Evolutionary conservation across 2,797 vertebrate species (phyloP).

Genomic region (Heteromormyrus szaboi): DNA sequence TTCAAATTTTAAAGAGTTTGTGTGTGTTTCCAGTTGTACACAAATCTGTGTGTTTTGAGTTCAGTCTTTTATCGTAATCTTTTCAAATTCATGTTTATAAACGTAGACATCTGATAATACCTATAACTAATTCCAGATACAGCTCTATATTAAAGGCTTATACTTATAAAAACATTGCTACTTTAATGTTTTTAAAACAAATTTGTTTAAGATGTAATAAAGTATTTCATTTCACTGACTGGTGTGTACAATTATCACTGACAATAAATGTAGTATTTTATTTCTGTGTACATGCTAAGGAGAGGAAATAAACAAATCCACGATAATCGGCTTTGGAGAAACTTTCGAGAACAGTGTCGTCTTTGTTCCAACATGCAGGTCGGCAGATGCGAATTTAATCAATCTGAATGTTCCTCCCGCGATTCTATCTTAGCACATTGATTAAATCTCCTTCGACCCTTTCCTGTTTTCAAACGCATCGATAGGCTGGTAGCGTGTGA

Average conservation of each 20-base stretch:
- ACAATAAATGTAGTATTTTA: background rate
- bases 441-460: background rate
- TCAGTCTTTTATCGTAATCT: background rate
- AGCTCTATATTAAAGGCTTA: background rate
- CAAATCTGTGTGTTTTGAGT: slow-evolving; percentile 4
- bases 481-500: background rate
- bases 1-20: background rate
- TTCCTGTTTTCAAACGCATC: background rate
- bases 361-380: background rate
- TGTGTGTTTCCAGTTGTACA: slow-evolving; percentile 1
- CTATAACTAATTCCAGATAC: background rate
- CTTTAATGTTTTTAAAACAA: slow-evolving; percentile 6
- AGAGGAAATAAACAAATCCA: background rate
- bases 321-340: background rate
- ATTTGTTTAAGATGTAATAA: slow-evolving; percentile 10
- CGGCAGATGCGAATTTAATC: background rate
- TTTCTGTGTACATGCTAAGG: background rate
- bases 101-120: background rate
- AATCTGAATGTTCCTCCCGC: background rate
- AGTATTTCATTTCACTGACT: slow-evolving; percentile 1
- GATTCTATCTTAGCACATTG: background rate
- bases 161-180: background rate
- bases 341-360: background rate
- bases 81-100: background rate
- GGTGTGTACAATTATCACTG: background rate